Percentiles rank a stretch among this genome's conserved stretches.
phyloP scores from a whole-genome alignment of 1,140 invertebrate species.

The Samia ricini region DNA sequence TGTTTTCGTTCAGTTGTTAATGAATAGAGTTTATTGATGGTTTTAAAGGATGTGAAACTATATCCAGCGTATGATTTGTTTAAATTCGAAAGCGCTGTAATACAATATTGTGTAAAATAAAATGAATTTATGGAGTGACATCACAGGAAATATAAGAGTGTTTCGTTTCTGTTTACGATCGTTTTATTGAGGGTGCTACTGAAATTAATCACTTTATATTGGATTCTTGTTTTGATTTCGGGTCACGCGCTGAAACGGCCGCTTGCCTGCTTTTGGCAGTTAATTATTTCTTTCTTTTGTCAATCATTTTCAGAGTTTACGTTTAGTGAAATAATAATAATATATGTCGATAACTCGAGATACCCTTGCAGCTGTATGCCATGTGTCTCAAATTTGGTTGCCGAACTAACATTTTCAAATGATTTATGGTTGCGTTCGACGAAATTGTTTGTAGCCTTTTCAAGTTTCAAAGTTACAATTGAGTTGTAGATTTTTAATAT shows the following conservation, averaged over 20 bases:
- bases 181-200: conserved; percentile 42
- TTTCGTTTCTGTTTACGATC: conserved; percentile 33
- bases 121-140: conserved; percentile 38
- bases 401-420: conserved; percentile 42
- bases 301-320: not conserved
- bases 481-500: not conserved
- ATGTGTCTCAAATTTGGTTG: conserved; percentile 55
- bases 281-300: conserved; percentile 4
- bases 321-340: not conserved
- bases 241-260: conserved; percentile 47
- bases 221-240: conserved; percentile 53
- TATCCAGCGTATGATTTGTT: not conserved
- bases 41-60: conserved; percentile 31
- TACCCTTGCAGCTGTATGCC: conserved; percentile 50
- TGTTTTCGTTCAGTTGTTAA: conserved; percentile 17
- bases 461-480: not conserved
- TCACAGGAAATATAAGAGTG: conserved; percentile 29
- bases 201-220: conserved; percentile 50
- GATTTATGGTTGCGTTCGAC: conserved; percentile 38
- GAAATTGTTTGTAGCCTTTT: not conserved
- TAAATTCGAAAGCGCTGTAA: no score
- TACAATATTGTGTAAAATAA: no score
- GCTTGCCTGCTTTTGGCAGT: conserved; percentile 10
- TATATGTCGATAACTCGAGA: not conserved
- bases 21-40: conserved; percentile 26